Base-by-base conservation (phyloP, 2,888 invertebrate species). In the Coremacera marginata region DNA sequence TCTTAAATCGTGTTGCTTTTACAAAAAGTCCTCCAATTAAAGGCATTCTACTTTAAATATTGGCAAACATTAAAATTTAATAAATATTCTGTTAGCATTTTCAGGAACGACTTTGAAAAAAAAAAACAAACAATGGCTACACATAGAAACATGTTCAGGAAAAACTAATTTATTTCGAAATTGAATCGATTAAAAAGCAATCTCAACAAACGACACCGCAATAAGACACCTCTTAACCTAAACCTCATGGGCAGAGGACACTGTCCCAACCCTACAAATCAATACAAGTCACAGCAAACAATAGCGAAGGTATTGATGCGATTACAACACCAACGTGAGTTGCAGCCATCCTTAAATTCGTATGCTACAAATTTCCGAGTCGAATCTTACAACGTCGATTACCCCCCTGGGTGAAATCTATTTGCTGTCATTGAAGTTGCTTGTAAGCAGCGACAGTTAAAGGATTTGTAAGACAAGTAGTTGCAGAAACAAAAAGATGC, bases 161-260 rank as follows among this genome's bases (percentile, higher is more conserved):
- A 84, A 82, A 88, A 87, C 87, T 87, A 88, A 88, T 88, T 89
- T 89, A 88, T 88, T 88, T 86, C 84, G 86, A 89, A 88, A 88
- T 88, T 88, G 88, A 89, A 88, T 88, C 88, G 88, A 88, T 88
- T 88, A 88, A 88, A 88, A 89, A 87, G 88, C 89, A 89, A 88
- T 88, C 86, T 84, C 83, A 86, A 82, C 82, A 81, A 86, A 83
- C 84, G 84, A 86, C 83, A 82, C 84, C 73, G 70, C 83, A 80
- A 82, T 84, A 82, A 84, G 85, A 86, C 87, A 87, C 87, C 86
- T 52, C 52, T 22, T 5, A 22, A 55, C 52, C 63, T 25, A 49
- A 72, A 68, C 60, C 75, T 74, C 65, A 60, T 7, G 34, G 31
- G 63, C 51, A 16, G 44, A 5, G 19, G 62, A 27, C 34, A 37